A percentile compares a stretch with the other conserved stretches of the same genome.
phyloP scores from a whole-genome alignment of 30 jellyfish, hydroid and myxozoan species.

The Catostylus mosaicus region DNA sequence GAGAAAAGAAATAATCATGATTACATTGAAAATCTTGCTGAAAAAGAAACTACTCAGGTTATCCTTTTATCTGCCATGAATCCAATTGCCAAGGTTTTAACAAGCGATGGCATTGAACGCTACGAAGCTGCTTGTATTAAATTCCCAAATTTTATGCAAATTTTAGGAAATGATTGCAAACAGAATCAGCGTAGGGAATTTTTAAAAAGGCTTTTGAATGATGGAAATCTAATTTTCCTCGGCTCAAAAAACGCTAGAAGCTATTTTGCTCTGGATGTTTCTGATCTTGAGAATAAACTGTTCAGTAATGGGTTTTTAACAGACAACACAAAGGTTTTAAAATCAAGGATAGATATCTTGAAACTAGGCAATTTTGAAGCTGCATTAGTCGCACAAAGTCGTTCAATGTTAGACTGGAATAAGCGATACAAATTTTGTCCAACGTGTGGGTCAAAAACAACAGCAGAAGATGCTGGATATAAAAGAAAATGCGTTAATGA shows the following conservation, averaged over 20 bases:
- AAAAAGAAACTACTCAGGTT: background rate
- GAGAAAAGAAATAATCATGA: constrained; percentile 23
- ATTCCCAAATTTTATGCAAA: background rate
- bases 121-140: constrained; percentile 8
- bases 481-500: constrained; percentile 62
- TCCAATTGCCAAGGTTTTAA: constrained; percentile 28
- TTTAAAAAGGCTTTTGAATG: background rate
- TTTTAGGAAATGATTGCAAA: background rate
- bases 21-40: background rate
- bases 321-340: constrained; percentile 23
- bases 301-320: background rate
- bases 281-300: background rate
- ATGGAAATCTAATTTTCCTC: constrained; percentile 23
- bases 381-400: constrained; percentile 66
- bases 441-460: constrained; percentile 68
- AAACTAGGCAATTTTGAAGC: constrained; percentile 60
- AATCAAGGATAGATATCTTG: constrained; percentile 40
- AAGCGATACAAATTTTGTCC: constrained; percentile 72
- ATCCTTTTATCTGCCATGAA: constrained; percentile 2
- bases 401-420: constrained; percentile 84
- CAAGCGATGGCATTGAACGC: background rate
- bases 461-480: constrained; percentile 78
- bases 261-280: constrained; percentile 28
- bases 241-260: constrained; percentile 5
- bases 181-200: background rate